Base-by-base conservation (phyloP, 2,888 invertebrate species). In the Celastrina argiolus region DNA sequence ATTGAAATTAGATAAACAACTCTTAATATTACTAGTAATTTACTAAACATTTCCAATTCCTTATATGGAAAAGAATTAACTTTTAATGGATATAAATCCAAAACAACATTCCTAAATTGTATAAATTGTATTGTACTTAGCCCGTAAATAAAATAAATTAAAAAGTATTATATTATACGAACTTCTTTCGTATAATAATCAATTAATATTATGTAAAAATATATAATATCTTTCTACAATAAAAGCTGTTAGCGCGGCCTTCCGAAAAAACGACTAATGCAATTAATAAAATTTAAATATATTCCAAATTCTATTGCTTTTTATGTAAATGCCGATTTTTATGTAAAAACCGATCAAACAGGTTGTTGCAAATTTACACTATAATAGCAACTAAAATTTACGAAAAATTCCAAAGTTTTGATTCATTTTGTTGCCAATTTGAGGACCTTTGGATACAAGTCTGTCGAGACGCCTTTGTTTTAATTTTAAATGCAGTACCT, bases 391-490 rank as follows among this genome's bases (percentile, higher is more conserved):
- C 42, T 8, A 2, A 45, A 45, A 45, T 5, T 12, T 51, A 22
- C 51, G 12, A 51, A 45, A 51, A 51, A 45, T 26, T 51, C 51
- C 51, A 18, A 45, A 18, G 45, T 18, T 45, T 45, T 45, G 45
- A 45, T 45, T 45, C 45, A 45, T 18, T 42, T n/a, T 18, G 45
- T 45, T 45, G 45, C 45, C 18, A 18, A 45, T 45, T 8, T 45
- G 45, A 2, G 45, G 16, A 45, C 42, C 42, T 16, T 7, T 7
- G n/a, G 2, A 16, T 45, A 16, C 16, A 5, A 5, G 3, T 5
- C 34, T 34, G 34, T 7, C 34, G 5, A 34, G 34, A 34, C 34
- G 5, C n/a, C n/a, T n/a, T n/a, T n/a, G n/a, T n/a, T n/a, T n/a
- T n/a, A n/a, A n/a, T n/a, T n/a, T n/a, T n/a, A n/a, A n/a, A n/a